Percentiles rank a stretch among this genome's conserved stretches.
phyloP scores from a whole-genome alignment of 2,797 vertebrate genomes.

The Acipenser ruthenus region DNA sequence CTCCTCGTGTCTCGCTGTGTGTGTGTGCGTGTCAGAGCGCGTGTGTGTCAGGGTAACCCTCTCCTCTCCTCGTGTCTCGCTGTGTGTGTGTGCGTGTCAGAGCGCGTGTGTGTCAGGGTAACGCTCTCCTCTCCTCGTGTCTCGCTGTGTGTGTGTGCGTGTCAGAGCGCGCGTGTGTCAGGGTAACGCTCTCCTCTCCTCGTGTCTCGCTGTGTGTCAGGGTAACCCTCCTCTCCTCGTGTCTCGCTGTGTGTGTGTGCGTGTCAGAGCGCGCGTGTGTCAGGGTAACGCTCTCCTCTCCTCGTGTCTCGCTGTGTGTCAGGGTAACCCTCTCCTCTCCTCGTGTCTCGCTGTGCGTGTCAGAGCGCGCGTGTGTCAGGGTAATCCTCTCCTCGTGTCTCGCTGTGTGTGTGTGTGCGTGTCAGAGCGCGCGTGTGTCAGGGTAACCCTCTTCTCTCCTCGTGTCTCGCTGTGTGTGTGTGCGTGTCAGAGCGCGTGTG shows the following conservation, averaged over 20 bases:
- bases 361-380: no score
- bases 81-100: neutral
- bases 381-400: no score
- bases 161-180: no score
- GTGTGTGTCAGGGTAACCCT: neutral
- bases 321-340: no score
- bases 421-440: neutral
- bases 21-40: no score
- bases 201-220: neutral
- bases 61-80: constrained; percentile 10
- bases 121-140: neutral
- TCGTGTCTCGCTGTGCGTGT: no score
- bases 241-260: neutral
- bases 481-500: no score
- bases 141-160: no score
- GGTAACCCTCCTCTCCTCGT: neutral
- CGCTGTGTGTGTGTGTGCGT: no score
- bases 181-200: neutral
- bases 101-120: neutral
- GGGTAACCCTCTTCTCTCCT: neutral
- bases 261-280: no score
- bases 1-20: no score
- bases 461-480: no score
- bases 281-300: neutral
- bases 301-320: neutral